Evolutionary conservation across 2,888 invertebrate genomes (phyloP).

Genomic region (Ochlodes sylvanus): DNA sequence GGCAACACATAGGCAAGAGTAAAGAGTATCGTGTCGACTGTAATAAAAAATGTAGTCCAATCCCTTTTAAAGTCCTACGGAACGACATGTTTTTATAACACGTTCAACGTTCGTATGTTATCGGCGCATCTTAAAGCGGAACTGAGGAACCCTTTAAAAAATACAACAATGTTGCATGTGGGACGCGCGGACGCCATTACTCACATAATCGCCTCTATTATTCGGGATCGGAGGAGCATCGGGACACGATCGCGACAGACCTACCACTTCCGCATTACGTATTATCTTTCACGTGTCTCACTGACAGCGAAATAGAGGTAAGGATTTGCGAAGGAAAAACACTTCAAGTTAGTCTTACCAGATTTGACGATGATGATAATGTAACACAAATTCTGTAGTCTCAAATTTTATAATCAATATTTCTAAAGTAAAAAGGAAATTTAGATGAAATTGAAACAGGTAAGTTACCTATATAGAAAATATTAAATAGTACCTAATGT

Average conservation of each 20-base stretch:
- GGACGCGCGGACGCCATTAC: conserved; percentile 29
- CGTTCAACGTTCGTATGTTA: background rate
- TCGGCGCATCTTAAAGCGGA: conserved; percentile 9
- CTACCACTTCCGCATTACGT: conserved; percentile 45
- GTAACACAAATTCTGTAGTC: too few relatives aligned
- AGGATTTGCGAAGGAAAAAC: too few relatives aligned
- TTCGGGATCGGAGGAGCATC: conserved; percentile 12
- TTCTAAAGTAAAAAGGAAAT: too few relatives aligned
- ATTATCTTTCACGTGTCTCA: conserved; percentile 34
- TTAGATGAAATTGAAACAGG: too few relatives aligned
- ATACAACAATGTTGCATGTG: conserved; percentile 24
- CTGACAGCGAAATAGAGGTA: background rate
- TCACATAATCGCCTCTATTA: conserved; percentile 14
- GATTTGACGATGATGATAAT: too few relatives aligned
- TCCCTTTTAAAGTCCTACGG: background rate
- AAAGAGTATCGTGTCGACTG: background rate
- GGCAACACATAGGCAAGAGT: too few relatives aligned
- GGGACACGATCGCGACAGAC: conserved; percentile 10
- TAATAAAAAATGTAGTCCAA: background rate
- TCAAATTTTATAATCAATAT: too few relatives aligned
- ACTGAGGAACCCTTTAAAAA: conserved; percentile 10
- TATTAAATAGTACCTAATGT: too few relatives aligned
- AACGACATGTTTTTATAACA: background rate
- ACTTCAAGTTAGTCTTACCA: too few relatives aligned
- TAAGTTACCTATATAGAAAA: too few relatives aligned